These are phyloP conservation scores for Drosophila arizonae DNA, from an alignment of 1,140 invertebrate species.

Conservation along the genomic window DNA sequence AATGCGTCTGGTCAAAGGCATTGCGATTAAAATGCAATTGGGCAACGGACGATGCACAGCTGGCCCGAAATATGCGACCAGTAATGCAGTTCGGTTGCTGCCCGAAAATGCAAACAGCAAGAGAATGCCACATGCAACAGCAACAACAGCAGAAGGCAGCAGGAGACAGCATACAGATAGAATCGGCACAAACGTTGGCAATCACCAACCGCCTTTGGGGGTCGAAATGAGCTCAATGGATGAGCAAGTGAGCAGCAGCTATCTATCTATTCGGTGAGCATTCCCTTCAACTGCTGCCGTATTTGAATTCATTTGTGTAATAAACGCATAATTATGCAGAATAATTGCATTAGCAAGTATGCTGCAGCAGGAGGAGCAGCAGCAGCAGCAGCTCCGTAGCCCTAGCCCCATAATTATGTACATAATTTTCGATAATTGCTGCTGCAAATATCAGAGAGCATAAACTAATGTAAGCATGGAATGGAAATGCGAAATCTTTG, in stretches of 20 bases:
- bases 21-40: slow-evolving; percentile 63
- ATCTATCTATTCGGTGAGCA: slow-evolving; percentile 1
- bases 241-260: slow-evolving; percentile 8
- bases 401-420: slow-evolving; percentile 49
- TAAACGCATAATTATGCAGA: slow-evolving; percentile 75
- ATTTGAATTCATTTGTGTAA: slow-evolving; percentile 59
- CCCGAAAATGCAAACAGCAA: neutral
- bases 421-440: slow-evolving; percentile 44
- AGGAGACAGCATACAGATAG: no score
- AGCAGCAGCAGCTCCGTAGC: slow-evolving; percentile 35
- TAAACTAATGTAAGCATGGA: neutral
- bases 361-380: slow-evolving; percentile 16
- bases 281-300: slow-evolving; percentile 4
- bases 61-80: slow-evolving; percentile 58
- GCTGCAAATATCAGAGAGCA: slow-evolving; percentile 13
- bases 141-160: neutral
- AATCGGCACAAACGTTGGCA: slow-evolving; percentile 12
- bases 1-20: slow-evolving; percentile 41
- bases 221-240: neutral
- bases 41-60: slow-evolving; percentile 23
- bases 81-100: slow-evolving; percentile 49
- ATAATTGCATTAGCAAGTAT: slow-evolving; percentile 76
- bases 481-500: neutral
- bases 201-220: slow-evolving; percentile 10
- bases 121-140: slow-evolving; percentile 1